phyloP scores from a whole-genome alignment of 2,797 vertebrate genomes.

The Lacerta agilis region DNA sequence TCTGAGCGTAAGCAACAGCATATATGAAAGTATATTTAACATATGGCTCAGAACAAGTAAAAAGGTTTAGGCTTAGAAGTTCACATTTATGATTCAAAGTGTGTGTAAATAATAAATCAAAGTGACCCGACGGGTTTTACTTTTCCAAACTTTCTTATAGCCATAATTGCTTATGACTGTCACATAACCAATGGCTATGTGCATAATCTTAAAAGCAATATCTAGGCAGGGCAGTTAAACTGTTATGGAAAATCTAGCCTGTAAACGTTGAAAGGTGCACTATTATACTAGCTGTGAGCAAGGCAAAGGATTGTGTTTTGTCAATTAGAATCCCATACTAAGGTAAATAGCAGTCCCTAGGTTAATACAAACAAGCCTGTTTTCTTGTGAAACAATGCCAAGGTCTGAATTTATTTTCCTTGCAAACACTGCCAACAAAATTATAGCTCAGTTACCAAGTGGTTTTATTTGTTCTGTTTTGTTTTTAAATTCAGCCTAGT shows the following conservation, averaged over 20 bases:
- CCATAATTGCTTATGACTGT: conserved; percentile 62
- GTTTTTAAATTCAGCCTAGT: conserved; percentile 54
- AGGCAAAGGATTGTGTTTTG: conserved; percentile 63
- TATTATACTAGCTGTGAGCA: conserved; percentile 59
- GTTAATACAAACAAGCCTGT: conserved; percentile 67
- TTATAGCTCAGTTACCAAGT: conserved; percentile 61
- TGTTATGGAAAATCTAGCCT: conserved; percentile 57
- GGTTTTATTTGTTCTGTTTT: conserved; percentile 57
- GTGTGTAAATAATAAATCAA: conserved; percentile 41
- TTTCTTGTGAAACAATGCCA: conserved; percentile 65
- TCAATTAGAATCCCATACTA: conserved; percentile 47
- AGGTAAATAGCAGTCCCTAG: conserved; percentile 66
- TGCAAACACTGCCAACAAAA: conserved; percentile 60
- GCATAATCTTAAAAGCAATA: conserved; percentile 36
- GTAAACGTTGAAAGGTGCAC: conserved; percentile 48
- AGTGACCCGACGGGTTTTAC: conserved; percentile 49
- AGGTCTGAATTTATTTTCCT: conserved; percentile 65
- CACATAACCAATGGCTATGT: neutral
- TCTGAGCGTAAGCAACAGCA: conserved; percentile 28
- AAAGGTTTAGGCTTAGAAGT: conserved; percentile 18
- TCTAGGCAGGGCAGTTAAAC: conserved; percentile 52
- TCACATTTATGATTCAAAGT: conserved; percentile 42
- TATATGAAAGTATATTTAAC: conserved; percentile 46
- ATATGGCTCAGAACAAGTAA: conserved; percentile 3
- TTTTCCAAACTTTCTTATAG: conserved; percentile 60